These are phyloP conservation scores for Arenaria interpres DNA, from an alignment of 2,113 vertebrate genomes.

Conservation along the genomic window DNA sequence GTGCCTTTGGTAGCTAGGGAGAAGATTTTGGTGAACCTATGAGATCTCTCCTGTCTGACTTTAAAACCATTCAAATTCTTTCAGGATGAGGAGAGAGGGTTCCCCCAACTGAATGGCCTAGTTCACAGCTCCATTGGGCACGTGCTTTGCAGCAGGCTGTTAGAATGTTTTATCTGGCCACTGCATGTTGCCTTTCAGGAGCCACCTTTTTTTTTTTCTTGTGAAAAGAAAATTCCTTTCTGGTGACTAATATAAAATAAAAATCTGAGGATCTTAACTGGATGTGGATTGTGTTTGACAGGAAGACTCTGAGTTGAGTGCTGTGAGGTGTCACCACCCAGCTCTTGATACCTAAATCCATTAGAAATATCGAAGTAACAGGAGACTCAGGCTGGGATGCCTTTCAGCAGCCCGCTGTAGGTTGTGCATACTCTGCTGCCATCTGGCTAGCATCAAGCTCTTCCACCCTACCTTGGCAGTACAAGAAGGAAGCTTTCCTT, in stretches of 20 bases:
- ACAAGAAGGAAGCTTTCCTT: not conserved
- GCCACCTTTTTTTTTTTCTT: not conserved
- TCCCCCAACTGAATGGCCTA: not conserved
- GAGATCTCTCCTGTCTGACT: not conserved
- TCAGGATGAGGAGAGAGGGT: not conserved
- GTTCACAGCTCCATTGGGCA: not conserved
- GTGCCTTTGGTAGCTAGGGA: not conserved
- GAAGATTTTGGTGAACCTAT: not conserved
- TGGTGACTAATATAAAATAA: not conserved
- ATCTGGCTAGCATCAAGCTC: not conserved
- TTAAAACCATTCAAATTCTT: not conserved
- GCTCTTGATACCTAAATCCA: not conserved
- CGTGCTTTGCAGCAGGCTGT: not conserved
- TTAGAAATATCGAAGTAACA: not conserved
- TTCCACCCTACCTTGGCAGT: not conserved
- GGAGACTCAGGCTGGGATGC: accelerated
- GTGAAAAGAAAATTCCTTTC: not conserved
- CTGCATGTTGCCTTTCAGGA: not conserved
- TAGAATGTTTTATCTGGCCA: not conserved
- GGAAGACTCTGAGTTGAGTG: not conserved
- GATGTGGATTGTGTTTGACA: not conserved
- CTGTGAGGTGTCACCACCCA: not conserved
- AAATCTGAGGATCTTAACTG: not conserved
- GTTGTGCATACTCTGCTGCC: conserved; percentile 47
- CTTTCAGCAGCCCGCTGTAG: not conserved